Conservation (phyloP, 2,888 invertebrate genomes). For the Diplazon laetatorius region DNA sequence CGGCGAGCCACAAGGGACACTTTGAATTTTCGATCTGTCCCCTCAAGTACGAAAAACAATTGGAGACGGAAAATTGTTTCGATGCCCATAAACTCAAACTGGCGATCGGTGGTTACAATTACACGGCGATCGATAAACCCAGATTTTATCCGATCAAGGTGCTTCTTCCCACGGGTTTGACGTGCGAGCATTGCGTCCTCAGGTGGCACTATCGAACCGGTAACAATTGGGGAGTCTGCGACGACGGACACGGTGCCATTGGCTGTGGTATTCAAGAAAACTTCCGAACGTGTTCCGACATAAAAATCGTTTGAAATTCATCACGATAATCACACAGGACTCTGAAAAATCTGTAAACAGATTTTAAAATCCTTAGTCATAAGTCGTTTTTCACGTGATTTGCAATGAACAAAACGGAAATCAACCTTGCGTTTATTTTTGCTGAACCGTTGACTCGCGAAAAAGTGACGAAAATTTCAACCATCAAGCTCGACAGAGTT, state of each 20-base stretch:
- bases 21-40: slow-evolving; percentile 84
- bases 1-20: slow-evolving; percentile 83
- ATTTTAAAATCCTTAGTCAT: no score
- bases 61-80: slow-evolving; percentile 84
- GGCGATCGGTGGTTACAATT: slow-evolving; percentile 74
- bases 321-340: no score
- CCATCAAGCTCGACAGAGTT: no score
- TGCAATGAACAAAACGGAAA: no score
- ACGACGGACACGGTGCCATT: slow-evolving; percentile 76
- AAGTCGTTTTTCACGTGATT: no score
- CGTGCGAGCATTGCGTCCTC: slow-evolving; percentile 84
- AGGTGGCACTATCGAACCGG: slow-evolving; percentile 85
- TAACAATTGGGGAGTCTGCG: slow-evolving; percentile 84
- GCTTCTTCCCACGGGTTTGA: slow-evolving; percentile 81
- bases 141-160: slow-evolving; percentile 73
- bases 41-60: slow-evolving; percentile 77
- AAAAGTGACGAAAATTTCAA: no score
- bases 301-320: slow-evolving; percentile 68
- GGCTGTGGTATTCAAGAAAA: slow-evolving; percentile 84
- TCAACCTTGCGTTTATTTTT: no score
- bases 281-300: slow-evolving; percentile 84
- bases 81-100: slow-evolving; percentile 78
- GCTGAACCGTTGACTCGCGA: no score
- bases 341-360: no score
- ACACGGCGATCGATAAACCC: slow-evolving; percentile 59